Evolutionary conservation across 1,140 invertebrate genomes (phyloP).

Genomic region (Drosophila equinoxialis): DNA sequence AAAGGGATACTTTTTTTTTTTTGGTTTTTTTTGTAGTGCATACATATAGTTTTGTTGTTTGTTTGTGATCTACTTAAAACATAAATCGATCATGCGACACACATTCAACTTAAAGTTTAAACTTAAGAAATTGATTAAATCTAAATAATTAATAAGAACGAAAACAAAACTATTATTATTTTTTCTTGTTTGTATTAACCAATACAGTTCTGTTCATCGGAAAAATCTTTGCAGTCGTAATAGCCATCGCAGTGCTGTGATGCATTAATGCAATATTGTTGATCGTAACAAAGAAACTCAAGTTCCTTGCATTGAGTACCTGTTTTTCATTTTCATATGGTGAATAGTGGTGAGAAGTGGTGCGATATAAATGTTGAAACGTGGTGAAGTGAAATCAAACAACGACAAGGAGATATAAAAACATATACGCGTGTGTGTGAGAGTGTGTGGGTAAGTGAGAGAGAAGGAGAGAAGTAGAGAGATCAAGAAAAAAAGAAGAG

Average conservation of each 20-base stretch:
- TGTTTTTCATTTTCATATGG: slow-evolving; percentile 19
- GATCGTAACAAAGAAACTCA: slow-evolving; percentile 87
- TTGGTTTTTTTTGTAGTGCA: slow-evolving; percentile 39
- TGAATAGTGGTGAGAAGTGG: slow-evolving; percentile 22
- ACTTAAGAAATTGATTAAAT: neutral
- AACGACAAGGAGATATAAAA: slow-evolving; percentile 17
- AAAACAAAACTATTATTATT: neutral
- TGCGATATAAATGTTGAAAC: slow-evolving; percentile 28
- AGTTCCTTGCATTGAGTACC: slow-evolving; percentile 84
- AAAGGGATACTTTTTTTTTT: neutral
- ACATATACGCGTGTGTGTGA: slow-evolving; percentile 16
- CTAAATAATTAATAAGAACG: slow-evolving; percentile 3
- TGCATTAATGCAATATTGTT: slow-evolving; percentile 87
- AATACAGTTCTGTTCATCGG: slow-evolving; percentile 95
- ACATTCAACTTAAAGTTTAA: slow-evolving; percentile 6
- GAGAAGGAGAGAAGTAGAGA: slow-evolving; percentile 35
- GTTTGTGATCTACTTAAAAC: neutral
- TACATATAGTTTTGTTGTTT: slow-evolving; percentile 35
- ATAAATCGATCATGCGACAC: slow-evolving; percentile 1
- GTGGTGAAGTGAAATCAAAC: neutral
- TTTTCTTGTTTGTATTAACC: slow-evolving; percentile 63
- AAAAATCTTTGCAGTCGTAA: slow-evolving; percentile 95
- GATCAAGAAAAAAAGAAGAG: slow-evolving; percentile 19
- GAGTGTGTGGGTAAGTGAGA: slow-evolving; percentile 18
- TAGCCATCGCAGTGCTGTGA: slow-evolving; percentile 92